These are phyloP conservation scores for Bombus affinis DNA, from an alignment of 1,140 invertebrate species.

Conservation along the genomic window DNA sequence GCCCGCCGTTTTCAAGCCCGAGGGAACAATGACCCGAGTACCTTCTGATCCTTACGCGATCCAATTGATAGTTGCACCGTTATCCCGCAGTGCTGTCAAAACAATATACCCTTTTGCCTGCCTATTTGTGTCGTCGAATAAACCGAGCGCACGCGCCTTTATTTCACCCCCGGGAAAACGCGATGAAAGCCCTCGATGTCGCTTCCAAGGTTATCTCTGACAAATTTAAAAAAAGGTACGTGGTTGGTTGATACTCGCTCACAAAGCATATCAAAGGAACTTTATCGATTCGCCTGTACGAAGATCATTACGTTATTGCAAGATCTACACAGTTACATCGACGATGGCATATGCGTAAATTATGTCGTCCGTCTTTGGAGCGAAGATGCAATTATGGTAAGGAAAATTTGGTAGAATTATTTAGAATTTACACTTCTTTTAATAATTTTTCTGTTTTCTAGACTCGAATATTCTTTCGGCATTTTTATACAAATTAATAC, in stretches of 20 bases:
- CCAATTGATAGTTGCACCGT: slow-evolving; percentile 28
- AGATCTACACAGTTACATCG: not conserved
- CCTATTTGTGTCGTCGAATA: slow-evolving; percentile 1
- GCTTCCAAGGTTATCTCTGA: not conserved
- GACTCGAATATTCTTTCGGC: too few species aligned
- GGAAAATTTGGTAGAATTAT: too few species aligned
- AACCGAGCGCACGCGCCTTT: not conserved
- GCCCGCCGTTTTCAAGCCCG: slow-evolving; percentile 21
- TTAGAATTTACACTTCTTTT: too few species aligned
- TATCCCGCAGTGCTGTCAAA: slow-evolving; percentile 31
- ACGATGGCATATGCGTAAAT: too few species aligned
- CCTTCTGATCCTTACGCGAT: slow-evolving; percentile 44
- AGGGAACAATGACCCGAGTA: slow-evolving; percentile 33
- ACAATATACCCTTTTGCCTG: slow-evolving; percentile 21
- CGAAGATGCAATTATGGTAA: too few species aligned
- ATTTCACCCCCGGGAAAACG: not conserved
- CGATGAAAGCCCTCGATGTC: not conserved
- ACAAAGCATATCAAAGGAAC: not conserved
- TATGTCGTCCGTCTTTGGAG: too few species aligned
- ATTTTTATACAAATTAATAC: too few species aligned
- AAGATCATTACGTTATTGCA: not conserved
- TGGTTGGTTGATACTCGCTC: not conserved
- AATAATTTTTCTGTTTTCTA: too few species aligned
- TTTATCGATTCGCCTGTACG: not conserved
- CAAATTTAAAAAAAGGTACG: not conserved